Evolutionary conservation across 2,888 invertebrate species (phyloP), one percentile per base, ranked within the genome.

Genomic region (Parelbella ahira): DNA sequence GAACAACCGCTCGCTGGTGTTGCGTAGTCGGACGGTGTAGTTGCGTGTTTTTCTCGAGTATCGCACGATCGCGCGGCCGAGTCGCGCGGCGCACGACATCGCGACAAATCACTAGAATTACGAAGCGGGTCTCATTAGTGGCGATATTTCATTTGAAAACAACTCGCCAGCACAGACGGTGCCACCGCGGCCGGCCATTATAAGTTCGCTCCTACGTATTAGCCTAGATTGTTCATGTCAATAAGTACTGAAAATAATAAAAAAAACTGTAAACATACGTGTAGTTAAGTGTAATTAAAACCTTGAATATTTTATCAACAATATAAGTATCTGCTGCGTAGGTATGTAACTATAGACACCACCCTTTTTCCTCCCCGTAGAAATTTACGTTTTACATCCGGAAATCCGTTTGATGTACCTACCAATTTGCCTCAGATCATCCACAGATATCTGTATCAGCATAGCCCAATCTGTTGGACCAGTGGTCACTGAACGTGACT

Each of bases 71-170:
- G 28, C 49, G 28, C 27, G 27, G 10, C 44, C 37, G 30, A 42
- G 37, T 21, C 49, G 48, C 44, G 39, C 39, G 28, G 25, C 44
- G 49, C 74, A 69, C 68, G 74, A 60, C 59, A 72, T 51, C 44
- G 48, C 67, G 67, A 78, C 81, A 79, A 82, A 81, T 81, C 77
- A 80, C 72, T 62, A 53, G 58, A 59, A 72, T 73, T 74, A 75
- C 63, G 60, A 64, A 67, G 62, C 53, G 63, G 58, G 50, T 52
- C 78, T 80, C 68, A 81, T 83, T 83, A 81, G 69, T 58, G 53
- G 55, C 57, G 48, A 60, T 71, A 75, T 68, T 75, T 74, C 60
- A 65, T 34, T 36, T 29, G 34, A 21, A 47, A 44, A 44, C 29
- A 32, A 39, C 42, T 36, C 37, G n/a, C n/a, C 45, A 50, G 37